Base-by-base conservation (phyloP, 2,888 invertebrate species). In the Lacanobia wlatinum region DNA sequence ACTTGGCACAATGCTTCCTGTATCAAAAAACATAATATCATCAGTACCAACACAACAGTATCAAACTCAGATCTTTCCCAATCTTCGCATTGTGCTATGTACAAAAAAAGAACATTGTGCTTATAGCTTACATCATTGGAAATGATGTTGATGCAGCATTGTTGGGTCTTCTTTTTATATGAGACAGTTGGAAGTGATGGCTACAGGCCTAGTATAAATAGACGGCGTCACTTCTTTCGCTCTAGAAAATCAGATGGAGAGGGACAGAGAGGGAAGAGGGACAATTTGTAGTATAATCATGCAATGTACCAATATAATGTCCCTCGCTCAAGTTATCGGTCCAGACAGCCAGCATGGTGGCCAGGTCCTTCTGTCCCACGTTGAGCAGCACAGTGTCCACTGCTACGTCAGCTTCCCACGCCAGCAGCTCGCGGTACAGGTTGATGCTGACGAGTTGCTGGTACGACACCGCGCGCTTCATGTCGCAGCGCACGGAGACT, bases 361-460 rank as follows among this genome's bases (percentile, higher is more conserved):
- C 97, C 12, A 98, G 92, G 91, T 98, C 98, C 88, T 97, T 97
- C 92, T 98, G 98, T 0, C 98, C 98, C 18, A 98, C 91, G 87
- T 98, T 97, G 4, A 98, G 93, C 78, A 97, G 92, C 1, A 98
- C 96, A 3, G 96, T 94, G 82, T 98, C 98, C 84, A 98, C 94
- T 0, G 97, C 95, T 14, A 98, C 97, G 84, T 97, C 97, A 0
- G 98, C 96, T 72, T 98, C 97, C 88, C 96, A 95, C 2, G 96
- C 94, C 56, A 97, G 89, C 88, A 96, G 84, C 55, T 96, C 96
- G 16, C 96, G 89, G 50, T 87, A 87, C 0, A 87, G 84, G 55
- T 83, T 78, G 58, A 83, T 76, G 40, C 78, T 84, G 12, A 86
- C 87, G 23, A 89, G 87, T 84, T 86, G 94, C 79, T 87, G 90